Conservation (phyloP, 30 jellyfish, hydroid and myxozoan genomes). For the Turritopsis rubra region DNA sequence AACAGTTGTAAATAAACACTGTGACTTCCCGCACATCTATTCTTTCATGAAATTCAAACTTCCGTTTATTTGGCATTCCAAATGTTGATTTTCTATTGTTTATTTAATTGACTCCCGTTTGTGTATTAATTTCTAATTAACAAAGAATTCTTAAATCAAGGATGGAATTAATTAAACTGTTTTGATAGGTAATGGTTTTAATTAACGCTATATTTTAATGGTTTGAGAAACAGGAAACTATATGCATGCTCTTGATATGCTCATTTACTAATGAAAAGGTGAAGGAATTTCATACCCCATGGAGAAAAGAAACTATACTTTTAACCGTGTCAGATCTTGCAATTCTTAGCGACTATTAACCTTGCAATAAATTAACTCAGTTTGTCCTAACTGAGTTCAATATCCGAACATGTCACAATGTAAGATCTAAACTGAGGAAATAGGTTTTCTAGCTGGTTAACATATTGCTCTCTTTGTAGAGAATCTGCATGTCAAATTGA, state of each 20-base stretch:
- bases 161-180: not conserved
- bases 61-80: not conserved
- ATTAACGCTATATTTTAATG: not conserved
- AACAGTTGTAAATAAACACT: not conserved
- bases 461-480: too few species aligned
- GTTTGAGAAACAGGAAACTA: not conserved
- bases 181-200: not conserved
- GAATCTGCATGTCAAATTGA: too few species aligned
- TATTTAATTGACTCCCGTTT: not conserved
- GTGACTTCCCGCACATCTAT: not conserved
- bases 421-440: too few species aligned
- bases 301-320: too few species aligned
- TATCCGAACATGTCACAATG: too few species aligned
- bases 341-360: too few species aligned
- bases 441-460: too few species aligned
- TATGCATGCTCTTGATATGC: not conserved
- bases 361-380: too few species aligned
- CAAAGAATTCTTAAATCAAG: not conserved
- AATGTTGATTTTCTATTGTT: not conserved
- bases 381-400: too few species aligned
- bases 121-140: not conserved
- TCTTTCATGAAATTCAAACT: not conserved
- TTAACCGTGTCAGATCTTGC: too few species aligned
- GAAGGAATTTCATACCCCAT: not conserved
- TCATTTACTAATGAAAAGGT: not conserved